phyloP scores from a whole-genome alignment of 2,888 invertebrate species.

The Zonitis immaculata region DNA sequence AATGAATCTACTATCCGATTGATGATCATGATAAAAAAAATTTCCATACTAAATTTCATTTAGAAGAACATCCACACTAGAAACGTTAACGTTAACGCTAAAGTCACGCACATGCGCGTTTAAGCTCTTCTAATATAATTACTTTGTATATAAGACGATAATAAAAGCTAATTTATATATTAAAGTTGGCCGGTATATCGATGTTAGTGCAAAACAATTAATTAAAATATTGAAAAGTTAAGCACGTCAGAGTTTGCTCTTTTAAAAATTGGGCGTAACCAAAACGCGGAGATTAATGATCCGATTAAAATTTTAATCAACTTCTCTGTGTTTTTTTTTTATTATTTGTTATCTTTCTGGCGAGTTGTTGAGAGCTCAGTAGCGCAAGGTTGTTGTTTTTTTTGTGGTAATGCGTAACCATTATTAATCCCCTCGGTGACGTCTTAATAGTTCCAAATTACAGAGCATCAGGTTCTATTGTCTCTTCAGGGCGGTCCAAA shows the following conservation, averaged over 20 bases:
- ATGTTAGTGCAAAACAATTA: constrained; percentile 17
- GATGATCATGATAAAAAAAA: too few relatives aligned
- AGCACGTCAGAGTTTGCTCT: constrained; percentile 23
- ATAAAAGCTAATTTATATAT: too few relatives aligned
- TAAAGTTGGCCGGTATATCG: too few relatives aligned
- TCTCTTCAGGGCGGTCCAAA: constrained; percentile 4
- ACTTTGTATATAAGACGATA: too few relatives aligned
- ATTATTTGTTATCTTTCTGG: constrained; percentile 8
- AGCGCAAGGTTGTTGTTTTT: constrained; percentile 35
- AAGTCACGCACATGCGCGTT: too few relatives aligned
- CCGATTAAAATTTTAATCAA: constrained; percentile 34
- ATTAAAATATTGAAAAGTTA: constrained; percentile 27
- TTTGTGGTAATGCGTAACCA: constrained; percentile 33
- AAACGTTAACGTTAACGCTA: too few relatives aligned
- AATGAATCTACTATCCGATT: too few relatives aligned
- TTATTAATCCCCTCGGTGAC: constrained; percentile 35
- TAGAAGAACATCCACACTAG: too few relatives aligned
- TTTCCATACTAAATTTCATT: too few relatives aligned
- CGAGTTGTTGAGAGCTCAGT: constrained; percentile 35
- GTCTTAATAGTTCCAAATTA: constrained; percentile 39
- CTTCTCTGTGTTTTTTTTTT: constrained; percentile 8
- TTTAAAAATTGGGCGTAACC: constrained; percentile 25
- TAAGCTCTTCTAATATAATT: too few relatives aligned
- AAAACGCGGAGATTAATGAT: constrained; percentile 29
- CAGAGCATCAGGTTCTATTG: constrained; percentile 26